These are phyloP conservation scores for Himalopsyche anomala DNA, from an alignment of 2,888 invertebrate genomes.

Conservation along the genomic window DNA sequence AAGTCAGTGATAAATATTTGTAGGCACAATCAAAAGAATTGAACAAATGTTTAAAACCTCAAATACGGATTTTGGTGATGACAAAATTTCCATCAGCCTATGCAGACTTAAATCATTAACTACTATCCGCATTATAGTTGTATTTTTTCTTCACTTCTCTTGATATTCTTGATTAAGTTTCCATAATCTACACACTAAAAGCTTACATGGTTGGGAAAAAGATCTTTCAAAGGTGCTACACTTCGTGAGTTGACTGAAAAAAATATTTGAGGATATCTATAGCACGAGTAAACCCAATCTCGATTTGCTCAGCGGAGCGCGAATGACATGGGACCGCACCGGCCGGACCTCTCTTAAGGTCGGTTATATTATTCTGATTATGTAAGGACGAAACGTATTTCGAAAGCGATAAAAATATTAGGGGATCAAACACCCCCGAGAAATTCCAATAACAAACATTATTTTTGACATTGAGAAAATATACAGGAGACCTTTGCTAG, in stretches of 20 bases:
- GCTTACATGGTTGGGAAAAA: no score
- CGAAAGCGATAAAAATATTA: constrained; percentile 37
- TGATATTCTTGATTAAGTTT: no score
- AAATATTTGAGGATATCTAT: constrained; percentile 32
- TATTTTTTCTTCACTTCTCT: no score
- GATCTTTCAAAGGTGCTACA: no score
- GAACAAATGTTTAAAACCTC: no score
- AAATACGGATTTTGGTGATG: no score
- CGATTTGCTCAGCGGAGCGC: constrained; percentile 37
- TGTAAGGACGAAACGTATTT: constrained; percentile 17
- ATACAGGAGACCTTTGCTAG: background rate
- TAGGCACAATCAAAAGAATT: no score
- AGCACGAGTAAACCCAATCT: constrained; percentile 29
- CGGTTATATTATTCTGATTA: constrained; percentile 43
- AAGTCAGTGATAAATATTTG: no score
- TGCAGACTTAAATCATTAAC: no score
- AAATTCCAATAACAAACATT: constrained; percentile 3
- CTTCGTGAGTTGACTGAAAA: background rate
- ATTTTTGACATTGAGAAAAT: constrained; percentile 38
- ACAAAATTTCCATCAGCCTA: no score
- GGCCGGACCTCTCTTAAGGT: constrained; percentile 32
- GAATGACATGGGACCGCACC: constrained; percentile 29
- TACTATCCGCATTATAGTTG: no score
- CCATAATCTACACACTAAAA: no score
- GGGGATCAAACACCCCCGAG: constrained; percentile 17